Percentiles rank a stretch among this genome's conserved stretches.
Evolutionary conservation across 2,113 vertebrate species (phyloP).

Genomic region (Thamnaconus septentrionalis): DNA sequence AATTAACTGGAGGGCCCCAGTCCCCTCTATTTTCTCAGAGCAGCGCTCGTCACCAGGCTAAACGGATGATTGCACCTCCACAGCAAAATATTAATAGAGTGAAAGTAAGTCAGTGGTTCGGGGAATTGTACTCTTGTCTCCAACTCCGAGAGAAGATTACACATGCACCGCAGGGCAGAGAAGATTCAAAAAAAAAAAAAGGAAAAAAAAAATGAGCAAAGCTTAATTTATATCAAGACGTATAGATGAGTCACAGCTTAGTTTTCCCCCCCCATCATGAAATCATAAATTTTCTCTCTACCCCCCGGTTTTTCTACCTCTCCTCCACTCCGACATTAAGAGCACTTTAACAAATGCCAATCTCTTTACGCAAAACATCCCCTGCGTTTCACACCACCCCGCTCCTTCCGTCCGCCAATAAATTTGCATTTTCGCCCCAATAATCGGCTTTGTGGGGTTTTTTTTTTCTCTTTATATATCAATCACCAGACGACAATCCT

Average conservation of each 20-base stretch:
- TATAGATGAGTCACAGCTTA: constrained; percentile 14
- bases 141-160: constrained; percentile 39
- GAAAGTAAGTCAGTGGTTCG: constrained; percentile 53
- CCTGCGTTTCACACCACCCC: too few species aligned
- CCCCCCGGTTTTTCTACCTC: too few species aligned
- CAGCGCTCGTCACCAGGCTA: constrained; percentile 33
- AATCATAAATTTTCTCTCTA: too few species aligned
- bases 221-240: constrained; percentile 37
- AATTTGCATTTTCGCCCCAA: too few species aligned
- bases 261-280: too few species aligned
- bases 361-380: too few species aligned
- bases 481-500: too few species aligned
- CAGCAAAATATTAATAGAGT: constrained; percentile 58
- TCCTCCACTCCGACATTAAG: too few species aligned
- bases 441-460: too few species aligned
- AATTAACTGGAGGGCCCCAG: constrained; percentile 43
- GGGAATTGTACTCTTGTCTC: constrained; percentile 48
- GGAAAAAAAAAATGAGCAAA: background rate
- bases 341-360: too few species aligned
- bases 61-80: constrained; percentile 53
- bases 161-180: constrained; percentile 32
- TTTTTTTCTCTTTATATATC: too few species aligned
- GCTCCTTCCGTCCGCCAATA: too few species aligned
- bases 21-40: constrained; percentile 40
- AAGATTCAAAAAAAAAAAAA: constrained; percentile 9